Evolutionary conservation across 2,888 invertebrate species (phyloP).

Genomic region (Brachyptera putata): DNA sequence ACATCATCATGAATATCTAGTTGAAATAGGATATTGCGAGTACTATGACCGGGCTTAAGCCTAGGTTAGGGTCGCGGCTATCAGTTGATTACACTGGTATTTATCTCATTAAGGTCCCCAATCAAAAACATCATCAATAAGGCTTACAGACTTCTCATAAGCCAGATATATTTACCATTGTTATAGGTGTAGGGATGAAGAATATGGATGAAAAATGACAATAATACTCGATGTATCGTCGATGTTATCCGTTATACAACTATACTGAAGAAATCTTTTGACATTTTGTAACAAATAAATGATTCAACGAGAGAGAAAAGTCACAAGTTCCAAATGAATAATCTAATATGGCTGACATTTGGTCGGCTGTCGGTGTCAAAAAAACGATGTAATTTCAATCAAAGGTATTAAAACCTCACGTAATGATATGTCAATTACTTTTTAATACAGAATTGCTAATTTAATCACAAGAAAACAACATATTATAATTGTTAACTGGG

Average conservation of each 20-base stretch:
- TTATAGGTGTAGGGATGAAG: not conserved
- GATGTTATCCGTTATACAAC: not conserved
- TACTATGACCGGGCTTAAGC: not conserved
- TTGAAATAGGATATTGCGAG: not conserved
- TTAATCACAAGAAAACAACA: no score
- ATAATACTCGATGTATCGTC: not conserved
- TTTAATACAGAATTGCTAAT: no score
- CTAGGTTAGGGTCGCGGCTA: not conserved
- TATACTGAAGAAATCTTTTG: not conserved
- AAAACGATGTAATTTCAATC: no score
- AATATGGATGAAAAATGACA: not conserved
- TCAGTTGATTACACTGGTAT: not conserved
- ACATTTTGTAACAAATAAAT: not conserved
- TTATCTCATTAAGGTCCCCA: not conserved
- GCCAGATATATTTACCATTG: not conserved
- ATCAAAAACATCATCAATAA: not conserved
- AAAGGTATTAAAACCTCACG: no score
- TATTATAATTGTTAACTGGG: no score
- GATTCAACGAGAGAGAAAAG: not conserved
- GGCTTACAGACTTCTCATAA: not conserved
- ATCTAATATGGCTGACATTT: conserved; percentile 7
- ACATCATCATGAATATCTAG: no score
- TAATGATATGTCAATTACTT: no score
- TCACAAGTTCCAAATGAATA: not conserved
- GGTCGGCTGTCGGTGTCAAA: no score